Base-by-base conservation (phyloP, 1,140 invertebrate genomes). In the Drosophila cardini region DNA sequence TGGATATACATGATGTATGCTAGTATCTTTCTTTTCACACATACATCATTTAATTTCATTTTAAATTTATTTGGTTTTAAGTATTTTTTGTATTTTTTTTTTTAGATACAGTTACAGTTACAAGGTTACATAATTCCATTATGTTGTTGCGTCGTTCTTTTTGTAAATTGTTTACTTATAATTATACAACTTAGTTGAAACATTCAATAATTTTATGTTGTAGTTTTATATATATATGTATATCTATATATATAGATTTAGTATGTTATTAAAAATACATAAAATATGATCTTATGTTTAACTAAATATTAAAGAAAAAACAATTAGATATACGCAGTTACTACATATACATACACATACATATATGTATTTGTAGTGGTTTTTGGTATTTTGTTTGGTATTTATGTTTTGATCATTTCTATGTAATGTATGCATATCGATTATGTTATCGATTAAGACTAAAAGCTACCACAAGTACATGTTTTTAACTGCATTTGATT, bases 161-260 rank as follows among this genome's bases (percentile, higher is more conserved):
- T 61, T 61, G 63, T 81, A 76, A 76, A 62, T 70, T 26, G 21
- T 64, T 78, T 58, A 69, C 82, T 86, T 86, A 86, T 86, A 86
- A 86, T 79, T 86, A 86, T 87, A 87, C 83, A 86, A 86, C 83
- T 86, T 86, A 86, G 83, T 86, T 86, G 83, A 86, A 86, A 86
- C 79, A 86, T 87, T 86, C 86, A 83, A 87, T 86, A 79, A 86
- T 78, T 78, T 81, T 72, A 72, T 86, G 74, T 61, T 71, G 67
- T 80, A 76, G 63, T 86, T 26, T 26, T 26, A 26, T 5, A 26
- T 26, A 2, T 26, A 26, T 26, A 26, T 26, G 5, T 26, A 26
- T 26, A 26, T 26, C 4, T 4, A 26, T 4, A 26, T 26, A 26
- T 26, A 26, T 26, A 26, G 21, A 26, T 26, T 26, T 26, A 26